phyloP scores from a whole-genome alignment of 2,888 invertebrate species.

The Dione juno region DNA sequence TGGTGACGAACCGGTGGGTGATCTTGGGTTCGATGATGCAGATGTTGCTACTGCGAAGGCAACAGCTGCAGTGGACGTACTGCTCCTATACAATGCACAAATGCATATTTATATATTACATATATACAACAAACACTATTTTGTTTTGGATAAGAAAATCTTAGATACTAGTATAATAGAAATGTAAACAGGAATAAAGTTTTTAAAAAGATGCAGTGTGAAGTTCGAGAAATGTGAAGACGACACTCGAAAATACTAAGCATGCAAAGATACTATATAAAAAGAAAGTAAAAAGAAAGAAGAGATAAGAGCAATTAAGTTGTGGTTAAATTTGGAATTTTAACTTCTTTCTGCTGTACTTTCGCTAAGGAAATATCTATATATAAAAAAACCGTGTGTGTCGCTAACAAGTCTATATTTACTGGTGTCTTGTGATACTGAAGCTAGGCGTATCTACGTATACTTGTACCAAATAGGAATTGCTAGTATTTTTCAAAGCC shows the following conservation, averaged over 20 bases:
- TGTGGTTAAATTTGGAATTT: background rate
- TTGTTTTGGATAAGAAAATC: background rate
- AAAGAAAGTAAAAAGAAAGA: conserved; percentile 34
- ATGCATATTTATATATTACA: background rate
- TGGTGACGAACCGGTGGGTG: conserved; percentile 82
- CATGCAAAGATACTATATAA: conserved; percentile 22
- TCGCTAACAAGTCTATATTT: conserved; percentile 27
- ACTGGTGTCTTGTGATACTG: conserved; percentile 10
- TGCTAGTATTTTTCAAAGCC: background rate
- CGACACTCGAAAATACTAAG: conserved; percentile 8
- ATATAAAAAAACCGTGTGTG: no score
- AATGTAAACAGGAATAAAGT: background rate
- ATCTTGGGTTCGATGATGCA: conserved; percentile 92
- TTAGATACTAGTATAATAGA: background rate
- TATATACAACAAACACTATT: background rate
- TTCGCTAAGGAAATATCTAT: conserved; percentile 10
- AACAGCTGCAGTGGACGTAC: conserved; percentile 92
- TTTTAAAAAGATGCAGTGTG: conserved; percentile 13
- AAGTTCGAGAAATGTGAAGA: conserved; percentile 5
- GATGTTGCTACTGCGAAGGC: conserved; percentile 97
- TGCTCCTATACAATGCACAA: conserved; percentile 85
- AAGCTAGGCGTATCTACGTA: conserved; percentile 15
- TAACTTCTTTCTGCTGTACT: conserved; percentile 31
- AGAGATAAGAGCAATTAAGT: conserved; percentile 16
- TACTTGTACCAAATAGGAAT: background rate